These are phyloP conservation scores for Xylocopa sonorina DNA, from an alignment of 1,140 invertebrate species.

Conservation along the genomic window DNA sequence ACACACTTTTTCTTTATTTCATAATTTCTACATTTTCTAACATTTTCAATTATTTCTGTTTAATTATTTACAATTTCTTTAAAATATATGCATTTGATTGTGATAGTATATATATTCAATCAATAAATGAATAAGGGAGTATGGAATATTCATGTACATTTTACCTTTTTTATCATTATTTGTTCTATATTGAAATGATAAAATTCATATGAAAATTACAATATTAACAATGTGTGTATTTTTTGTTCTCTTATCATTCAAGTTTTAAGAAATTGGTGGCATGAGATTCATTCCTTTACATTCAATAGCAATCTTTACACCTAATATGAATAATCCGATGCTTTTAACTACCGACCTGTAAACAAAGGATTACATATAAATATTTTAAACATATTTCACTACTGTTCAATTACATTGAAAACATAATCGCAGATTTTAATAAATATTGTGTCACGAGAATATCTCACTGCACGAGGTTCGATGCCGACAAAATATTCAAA, in stretches of 20 bases:
- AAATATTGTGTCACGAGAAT: neutral
- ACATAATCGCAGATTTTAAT: neutral
- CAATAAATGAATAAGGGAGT: constrained; percentile 7
- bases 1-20: too few species aligned
- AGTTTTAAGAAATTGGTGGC: constrained; percentile 56
- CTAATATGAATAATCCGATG: constrained; percentile 85
- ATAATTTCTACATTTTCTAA: too few species aligned
- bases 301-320: constrained; percentile 86
- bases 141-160: too few species aligned
- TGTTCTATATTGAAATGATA: neutral
- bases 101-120: too few species aligned
- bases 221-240: neutral
- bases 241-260: constrained; percentile 13
- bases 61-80: neutral
- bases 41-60: neutral
- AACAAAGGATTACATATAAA: constrained; percentile 46
- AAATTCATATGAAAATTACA: neutral
- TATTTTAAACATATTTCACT: neutral
- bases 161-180: neutral
- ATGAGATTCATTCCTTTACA: constrained; percentile 85
- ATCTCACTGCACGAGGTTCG: neutral
- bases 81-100: neutral
- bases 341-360: constrained; percentile 88
- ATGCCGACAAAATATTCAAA: neutral
- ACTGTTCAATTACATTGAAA: neutral